Evolutionary conservation across 2,797 vertebrate species (phyloP), one percentile per base, ranked within the genome.

Genomic region (Rhinoraja longicauda): DNA sequence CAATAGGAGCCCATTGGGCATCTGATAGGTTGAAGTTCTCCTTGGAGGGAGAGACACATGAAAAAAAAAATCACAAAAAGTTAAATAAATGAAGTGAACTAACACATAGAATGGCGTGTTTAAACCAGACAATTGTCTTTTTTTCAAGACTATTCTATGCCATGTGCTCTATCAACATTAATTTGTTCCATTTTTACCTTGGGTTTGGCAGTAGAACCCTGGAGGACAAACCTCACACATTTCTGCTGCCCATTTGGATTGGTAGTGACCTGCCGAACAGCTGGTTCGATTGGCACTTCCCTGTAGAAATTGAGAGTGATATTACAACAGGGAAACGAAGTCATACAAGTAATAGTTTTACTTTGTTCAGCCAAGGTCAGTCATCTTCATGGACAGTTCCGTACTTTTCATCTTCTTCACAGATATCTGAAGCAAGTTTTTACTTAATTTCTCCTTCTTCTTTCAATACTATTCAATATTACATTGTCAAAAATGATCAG

Each of bases 1-100:
- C 97, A 97, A 93, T 96, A 97, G 95, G 96, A 97, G 57, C 97
- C 97, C 94, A 94, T 95, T 32, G 95, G 94, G 94, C 97, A 97
- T 78, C 78, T 92, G 84, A 94, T 88, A 93, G 97, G 95, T 45
- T 92, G 92, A 29, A 79, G 94, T 94, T 94, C 94, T 93, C 96
- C 97, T 97, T 93, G 36, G 10, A 73, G 39, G n/a, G 70, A 91
- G 7, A 32, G 15, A 36, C 32, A 88, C 15, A 6, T 19, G 67
- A 19, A 19, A 19, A 64, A 36, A 90, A 90, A 4, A 8, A 29
- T 26, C 53, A 82, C 29, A 64, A 26, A 86, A n/a, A 86, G n/a
- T 15, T 62, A 64, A 0, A 64, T 57, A 84, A 13, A 59, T 88
- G 86, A 32, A 90, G 75, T 72, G 62, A 57, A 62, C 19, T 17